Evolutionary conservation across 2,797 vertebrate genomes (phyloP).

Genomic region (Microctenopoma stevenorrisi): DNA sequence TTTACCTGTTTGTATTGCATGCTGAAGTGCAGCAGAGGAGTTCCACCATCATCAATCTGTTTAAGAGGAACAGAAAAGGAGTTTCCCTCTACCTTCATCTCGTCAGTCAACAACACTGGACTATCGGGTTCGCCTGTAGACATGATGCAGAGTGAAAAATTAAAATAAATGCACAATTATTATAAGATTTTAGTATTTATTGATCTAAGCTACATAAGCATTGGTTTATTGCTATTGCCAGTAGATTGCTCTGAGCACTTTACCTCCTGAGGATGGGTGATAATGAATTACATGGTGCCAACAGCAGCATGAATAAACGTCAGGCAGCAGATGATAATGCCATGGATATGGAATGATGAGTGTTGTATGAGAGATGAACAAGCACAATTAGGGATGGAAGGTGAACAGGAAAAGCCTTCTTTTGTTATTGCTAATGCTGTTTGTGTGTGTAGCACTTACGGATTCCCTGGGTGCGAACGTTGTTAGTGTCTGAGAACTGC

Average conservation of each 20-base stretch:
- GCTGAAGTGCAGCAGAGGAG: slow-evolving; percentile 54
- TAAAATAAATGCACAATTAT: not conserved
- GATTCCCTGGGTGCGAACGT: slow-evolving; percentile 68
- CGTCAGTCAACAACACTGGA: slow-evolving; percentile 45
- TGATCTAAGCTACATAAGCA: not conserved
- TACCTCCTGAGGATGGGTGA: slow-evolving; percentile 75
- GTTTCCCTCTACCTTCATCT: slow-evolving; percentile 58
- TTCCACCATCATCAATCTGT: slow-evolving; percentile 48
- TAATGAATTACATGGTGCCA: slow-evolving; percentile 48
- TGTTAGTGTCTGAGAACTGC: slow-evolving; percentile 63
- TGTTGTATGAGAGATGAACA: slow-evolving; percentile 43
- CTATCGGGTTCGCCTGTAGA: slow-evolving; percentile 74
- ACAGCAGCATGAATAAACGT: slow-evolving; percentile 41
- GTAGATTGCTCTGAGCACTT: slow-evolving; percentile 18
- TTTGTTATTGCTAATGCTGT: not conserved
- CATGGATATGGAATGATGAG: slow-evolving; percentile 43
- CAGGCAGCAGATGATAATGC: slow-evolving; percentile 48
- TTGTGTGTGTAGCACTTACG: slow-evolving; percentile 68
- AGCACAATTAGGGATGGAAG: slow-evolving; percentile 29
- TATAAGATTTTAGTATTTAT: not conserved
- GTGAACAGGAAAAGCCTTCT: slow-evolving; percentile 20
- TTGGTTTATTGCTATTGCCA: not conserved
- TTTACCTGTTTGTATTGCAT: slow-evolving; percentile 66
- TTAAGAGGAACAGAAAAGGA: slow-evolving; percentile 63
- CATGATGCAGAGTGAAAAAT: not conserved